Conservation (phyloP, 2,888 invertebrate genomes). For the Synergus japonicus region DNA sequence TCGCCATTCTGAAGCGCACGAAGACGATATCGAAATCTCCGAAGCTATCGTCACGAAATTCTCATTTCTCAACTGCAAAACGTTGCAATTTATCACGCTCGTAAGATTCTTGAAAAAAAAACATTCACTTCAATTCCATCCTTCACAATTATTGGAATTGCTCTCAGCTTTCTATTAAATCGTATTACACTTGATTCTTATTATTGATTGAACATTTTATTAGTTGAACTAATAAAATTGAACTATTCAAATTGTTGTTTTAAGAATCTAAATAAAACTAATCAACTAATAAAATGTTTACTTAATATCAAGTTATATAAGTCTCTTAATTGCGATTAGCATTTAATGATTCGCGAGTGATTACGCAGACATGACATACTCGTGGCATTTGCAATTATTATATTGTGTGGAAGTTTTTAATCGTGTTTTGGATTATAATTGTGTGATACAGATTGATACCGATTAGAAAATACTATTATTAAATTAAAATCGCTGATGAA, state of each 20-base stretch:
- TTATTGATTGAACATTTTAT: background rate
- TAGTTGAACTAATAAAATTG: too few species aligned
- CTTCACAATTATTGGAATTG: background rate
- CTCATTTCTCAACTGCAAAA: constrained; percentile 4
- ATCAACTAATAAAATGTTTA: background rate
- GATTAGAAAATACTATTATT: too few species aligned
- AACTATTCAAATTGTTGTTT: too few species aligned
- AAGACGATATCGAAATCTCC: constrained; percentile 16
- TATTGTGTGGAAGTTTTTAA: constrained; percentile 18
- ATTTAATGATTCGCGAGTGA: background rate
- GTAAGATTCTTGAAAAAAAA: background rate
- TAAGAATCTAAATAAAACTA: background rate
- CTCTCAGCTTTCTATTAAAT: background rate
- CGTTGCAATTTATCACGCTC: constrained; percentile 5
- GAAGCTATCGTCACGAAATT: constrained; percentile 16
- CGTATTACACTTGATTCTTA: background rate
- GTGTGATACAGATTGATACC: background rate
- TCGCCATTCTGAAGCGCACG: background rate
- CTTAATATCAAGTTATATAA: background rate
- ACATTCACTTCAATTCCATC: background rate
- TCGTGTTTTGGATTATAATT: background rate
- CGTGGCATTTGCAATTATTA: background rate
- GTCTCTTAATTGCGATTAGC: background rate
- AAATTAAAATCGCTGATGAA: background rate
- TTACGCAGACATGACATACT: background rate